Percentiles rank a stretch among this genome's conserved stretches.
These are phyloP conservation scores for Scartelaos histophorus DNA, from an alignment of 2,113 vertebrate genomes.

Conservation along the genomic window DNA sequence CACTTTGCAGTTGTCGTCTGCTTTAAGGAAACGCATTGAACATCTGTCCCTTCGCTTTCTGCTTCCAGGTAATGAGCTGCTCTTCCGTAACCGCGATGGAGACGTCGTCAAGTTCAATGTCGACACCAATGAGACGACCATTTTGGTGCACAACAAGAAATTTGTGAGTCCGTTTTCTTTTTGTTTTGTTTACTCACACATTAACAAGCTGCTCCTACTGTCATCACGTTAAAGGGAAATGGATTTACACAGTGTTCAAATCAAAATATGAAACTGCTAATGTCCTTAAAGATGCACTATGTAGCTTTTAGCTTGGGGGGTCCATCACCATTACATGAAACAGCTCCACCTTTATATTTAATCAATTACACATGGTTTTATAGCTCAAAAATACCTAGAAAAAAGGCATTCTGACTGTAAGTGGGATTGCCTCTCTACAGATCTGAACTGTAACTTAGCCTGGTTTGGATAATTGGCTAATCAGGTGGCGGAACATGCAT, in stretches of 20 bases:
- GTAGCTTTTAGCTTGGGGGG: no score
- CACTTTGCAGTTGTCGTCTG: conserved; percentile 5
- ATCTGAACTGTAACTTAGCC: no score
- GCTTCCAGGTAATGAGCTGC: conserved; percentile 84
- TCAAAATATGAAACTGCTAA: not conserved
- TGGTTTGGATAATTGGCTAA: no score
- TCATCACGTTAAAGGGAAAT: not conserved
- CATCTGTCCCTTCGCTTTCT: not conserved
- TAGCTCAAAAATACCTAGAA: no score
- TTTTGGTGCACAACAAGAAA: conserved; percentile 93
- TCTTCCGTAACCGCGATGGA: conserved; percentile 88
- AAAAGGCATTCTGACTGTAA: no score
- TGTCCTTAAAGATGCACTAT: not conserved
- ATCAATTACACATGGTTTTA: no score
- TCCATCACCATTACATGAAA: no score
- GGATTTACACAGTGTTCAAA: not conserved
- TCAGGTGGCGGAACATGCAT: no score
- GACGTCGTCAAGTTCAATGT: conserved; percentile 86
- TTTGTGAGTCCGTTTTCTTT: conserved; percentile 84
- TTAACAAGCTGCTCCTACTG: not conserved
- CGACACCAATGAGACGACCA: conserved; percentile 81
- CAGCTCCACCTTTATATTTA: no score
- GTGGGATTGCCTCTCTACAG: no score
- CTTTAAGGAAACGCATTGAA: conserved; percentile 1
- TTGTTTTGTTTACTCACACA: not conserved